Percentiles rank a stretch among this genome's conserved stretches.
phyloP scores from a whole-genome alignment of 2,888 invertebrate species.

The Helicoverpa assulta region DNA sequence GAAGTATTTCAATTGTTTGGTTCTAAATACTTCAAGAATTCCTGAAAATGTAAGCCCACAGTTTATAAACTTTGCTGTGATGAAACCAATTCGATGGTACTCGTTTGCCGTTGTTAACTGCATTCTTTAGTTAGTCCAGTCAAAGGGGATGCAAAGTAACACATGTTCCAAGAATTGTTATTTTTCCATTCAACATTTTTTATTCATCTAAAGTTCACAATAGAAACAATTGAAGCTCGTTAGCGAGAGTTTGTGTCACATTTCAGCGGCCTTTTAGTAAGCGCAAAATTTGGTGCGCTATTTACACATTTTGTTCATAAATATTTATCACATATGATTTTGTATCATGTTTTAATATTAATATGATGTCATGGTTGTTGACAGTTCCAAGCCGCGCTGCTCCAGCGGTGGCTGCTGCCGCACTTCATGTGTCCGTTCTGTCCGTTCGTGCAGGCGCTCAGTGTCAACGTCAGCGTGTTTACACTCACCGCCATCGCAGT shows the following conservation, averaged over 20 bases:
- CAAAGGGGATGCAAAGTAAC: no score
- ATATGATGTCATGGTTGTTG: constrained; percentile 49
- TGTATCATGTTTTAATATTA: background rate
- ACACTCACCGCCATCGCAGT: constrained; percentile 96
- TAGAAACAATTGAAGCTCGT: background rate
- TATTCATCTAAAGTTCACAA: background rate
- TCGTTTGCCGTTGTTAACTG: no score
- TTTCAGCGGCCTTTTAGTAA: constrained; percentile 1
- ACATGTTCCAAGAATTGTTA: no score
- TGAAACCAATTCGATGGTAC: no score
- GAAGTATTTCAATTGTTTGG: no score
- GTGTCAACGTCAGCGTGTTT: constrained; percentile 97
- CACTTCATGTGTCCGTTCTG: constrained; percentile 97
- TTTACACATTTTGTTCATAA: background rate
- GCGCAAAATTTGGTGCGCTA: background rate
- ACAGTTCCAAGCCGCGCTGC: constrained; percentile 96
- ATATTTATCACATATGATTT: background rate
- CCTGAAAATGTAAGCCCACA: background rate
- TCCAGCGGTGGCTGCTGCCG: constrained; percentile 96
- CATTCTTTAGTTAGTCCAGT: no score
- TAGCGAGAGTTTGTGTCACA: background rate
- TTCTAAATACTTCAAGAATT: constrained; percentile 1
- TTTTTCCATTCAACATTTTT: background rate
- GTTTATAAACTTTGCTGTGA: no score
- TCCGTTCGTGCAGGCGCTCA: constrained; percentile 96